Evolutionary conservation across 1,140 invertebrate genomes (phyloP).

Genomic region (Zeugodacus cucurbitae): DNA sequence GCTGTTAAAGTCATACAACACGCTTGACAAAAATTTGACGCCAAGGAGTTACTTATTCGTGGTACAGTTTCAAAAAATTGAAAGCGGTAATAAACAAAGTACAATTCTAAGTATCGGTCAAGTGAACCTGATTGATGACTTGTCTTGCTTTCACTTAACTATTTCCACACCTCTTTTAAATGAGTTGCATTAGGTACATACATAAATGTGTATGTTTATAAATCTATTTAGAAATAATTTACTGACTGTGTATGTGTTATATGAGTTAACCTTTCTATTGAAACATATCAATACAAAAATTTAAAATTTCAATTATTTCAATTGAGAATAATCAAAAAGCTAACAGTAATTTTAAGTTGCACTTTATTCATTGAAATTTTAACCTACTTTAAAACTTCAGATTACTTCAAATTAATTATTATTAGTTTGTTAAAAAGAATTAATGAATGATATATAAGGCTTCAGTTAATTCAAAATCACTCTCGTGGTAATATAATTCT

Average conservation of each 20-base stretch:
- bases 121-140: constrained; percentile 30
- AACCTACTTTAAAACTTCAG: no score
- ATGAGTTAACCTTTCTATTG: not conserved
- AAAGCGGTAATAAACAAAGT: not conserved
- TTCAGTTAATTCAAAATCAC: no score
- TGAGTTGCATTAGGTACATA: not conserved
- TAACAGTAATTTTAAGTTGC: no score
- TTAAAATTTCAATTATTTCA: no score
- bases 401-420: no score
- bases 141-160: constrained; percentile 12
- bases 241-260: not conserved
- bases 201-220: no score
- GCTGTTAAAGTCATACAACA: not conserved
- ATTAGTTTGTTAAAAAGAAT: no score
- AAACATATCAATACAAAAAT: not conserved
- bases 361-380: no score
- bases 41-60: not conserved
- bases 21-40: not conserved
- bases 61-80: not conserved
- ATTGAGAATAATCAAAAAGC: no score
- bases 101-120: constrained; percentile 1
- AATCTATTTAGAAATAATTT: not conserved
- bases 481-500: no score
- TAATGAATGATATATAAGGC: no score
- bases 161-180: not conserved